Percentiles rank a stretch among this genome's conserved stretches.
Evolutionary conservation across 2,113 vertebrate species (phyloP).

Genomic region (Elaphurus davidianus): DNA sequence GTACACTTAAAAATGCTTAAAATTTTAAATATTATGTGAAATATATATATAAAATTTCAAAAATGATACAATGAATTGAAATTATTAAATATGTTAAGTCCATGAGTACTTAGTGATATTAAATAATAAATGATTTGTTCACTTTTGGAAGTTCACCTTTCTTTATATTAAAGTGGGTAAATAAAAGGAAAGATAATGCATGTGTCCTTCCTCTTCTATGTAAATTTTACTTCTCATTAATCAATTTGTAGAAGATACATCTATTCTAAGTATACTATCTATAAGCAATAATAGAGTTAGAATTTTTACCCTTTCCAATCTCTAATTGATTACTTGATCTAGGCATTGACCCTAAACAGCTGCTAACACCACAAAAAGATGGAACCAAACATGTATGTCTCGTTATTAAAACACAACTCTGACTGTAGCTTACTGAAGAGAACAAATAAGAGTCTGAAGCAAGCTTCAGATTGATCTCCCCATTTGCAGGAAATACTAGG

Average conservation of each 20-base stretch:
- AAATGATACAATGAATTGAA: neutral
- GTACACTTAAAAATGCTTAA: neutral
- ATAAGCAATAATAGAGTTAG: neutral
- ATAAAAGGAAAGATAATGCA: neutral
- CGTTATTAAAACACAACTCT: neutral
- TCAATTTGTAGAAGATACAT: neutral
- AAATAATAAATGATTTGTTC: neutral
- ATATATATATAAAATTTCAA: neutral
- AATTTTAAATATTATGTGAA: neutral
- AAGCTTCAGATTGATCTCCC: neutral
- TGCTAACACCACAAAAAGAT: neutral
- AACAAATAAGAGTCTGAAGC: neutral
- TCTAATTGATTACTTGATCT: neutral
- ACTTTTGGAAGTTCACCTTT: neutral
- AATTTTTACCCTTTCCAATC: neutral
- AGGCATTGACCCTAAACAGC: neutral
- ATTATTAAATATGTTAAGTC: neutral
- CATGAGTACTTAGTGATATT: neutral
- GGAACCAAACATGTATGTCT: neutral
- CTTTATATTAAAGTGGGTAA: neutral
- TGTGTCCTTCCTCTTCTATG: neutral
- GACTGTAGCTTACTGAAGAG: neutral
- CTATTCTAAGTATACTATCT: neutral
- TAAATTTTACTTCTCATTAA: neutral
- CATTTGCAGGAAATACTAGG: neutral